Evolutionary conservation across 2,888 invertebrate species (phyloP).

Genomic region (Priapulus caudatus): DNA sequence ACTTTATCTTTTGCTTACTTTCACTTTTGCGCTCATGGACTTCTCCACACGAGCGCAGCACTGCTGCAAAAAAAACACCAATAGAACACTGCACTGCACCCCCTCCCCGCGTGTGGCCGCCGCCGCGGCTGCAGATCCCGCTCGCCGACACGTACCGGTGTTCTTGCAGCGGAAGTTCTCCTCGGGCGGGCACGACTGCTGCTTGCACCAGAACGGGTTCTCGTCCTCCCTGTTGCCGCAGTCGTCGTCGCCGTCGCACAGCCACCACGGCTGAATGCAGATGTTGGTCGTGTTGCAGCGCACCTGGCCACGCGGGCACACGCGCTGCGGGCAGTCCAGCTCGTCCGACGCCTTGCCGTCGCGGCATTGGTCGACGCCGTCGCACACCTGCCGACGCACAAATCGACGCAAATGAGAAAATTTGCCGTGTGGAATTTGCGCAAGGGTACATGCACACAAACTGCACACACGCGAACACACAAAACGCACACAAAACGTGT

Average conservation of each 20-base stretch:
- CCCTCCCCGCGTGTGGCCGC: too few species aligned
- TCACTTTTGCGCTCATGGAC: too few species aligned
- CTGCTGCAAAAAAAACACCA: too few species aligned
- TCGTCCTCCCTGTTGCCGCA: slow-evolving; percentile 67
- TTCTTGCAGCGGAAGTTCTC: background rate
- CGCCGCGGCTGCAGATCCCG: too few species aligned
- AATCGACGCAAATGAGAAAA: too few species aligned
- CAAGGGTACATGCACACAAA: too few species aligned
- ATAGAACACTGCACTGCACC: too few species aligned
- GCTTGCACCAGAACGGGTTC: slow-evolving; percentile 24
- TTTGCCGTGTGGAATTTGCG: too few species aligned
- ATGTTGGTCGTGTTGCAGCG: slow-evolving; percentile 31
- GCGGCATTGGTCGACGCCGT: slow-evolving; percentile 85
- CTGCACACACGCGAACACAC: too few species aligned
- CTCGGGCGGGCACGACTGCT: background rate
- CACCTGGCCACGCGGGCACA: background rate
- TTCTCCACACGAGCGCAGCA: too few species aligned
- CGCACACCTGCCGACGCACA: slow-evolving; percentile 68
- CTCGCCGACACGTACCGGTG: background rate
- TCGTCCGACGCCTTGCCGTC: slow-evolving; percentile 84
- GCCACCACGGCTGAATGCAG: slow-evolving; percentile 19
- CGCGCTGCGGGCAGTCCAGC: slow-evolving; percentile 16
- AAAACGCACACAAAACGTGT: too few species aligned
- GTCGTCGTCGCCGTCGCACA: slow-evolving; percentile 31
- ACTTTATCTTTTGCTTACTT: too few species aligned